Evolutionary conservation across 2,888 invertebrate species (phyloP).

Genomic region (Drosophila melanocephala): DNA sequence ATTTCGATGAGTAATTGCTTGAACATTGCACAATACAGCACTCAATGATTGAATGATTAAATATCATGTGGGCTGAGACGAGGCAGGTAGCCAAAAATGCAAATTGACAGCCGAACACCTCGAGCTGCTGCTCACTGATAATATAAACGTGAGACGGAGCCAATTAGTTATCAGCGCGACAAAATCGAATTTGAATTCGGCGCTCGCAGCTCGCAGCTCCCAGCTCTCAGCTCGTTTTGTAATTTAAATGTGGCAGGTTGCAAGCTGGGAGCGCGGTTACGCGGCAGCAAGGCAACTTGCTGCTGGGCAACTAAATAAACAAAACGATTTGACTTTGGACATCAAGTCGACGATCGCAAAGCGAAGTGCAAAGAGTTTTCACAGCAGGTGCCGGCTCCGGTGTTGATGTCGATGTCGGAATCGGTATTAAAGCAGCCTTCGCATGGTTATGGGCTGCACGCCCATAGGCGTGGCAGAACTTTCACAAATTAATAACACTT

Average conservation of each 20-base stretch:
- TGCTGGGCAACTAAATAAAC: conserved; percentile 40
- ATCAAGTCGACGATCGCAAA: conserved; percentile 18
- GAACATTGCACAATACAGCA: conserved; percentile 7
- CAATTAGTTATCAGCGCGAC: conserved; percentile 68
- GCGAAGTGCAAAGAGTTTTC: conserved; percentile 22
- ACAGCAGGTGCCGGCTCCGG: conserved; percentile 59
- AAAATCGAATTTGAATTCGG: conserved; percentile 57
- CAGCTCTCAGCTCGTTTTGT: conserved; percentile 49
- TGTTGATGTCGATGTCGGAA: conserved; percentile 15
- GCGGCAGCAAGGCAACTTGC: conserved; percentile 13
- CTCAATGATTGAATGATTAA: conserved; percentile 9
- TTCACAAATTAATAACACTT: conserved; percentile 79
- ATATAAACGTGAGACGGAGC: conserved; percentile 42
- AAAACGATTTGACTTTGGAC: conserved; percentile 55
- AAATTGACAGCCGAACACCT: conserved; percentile 37
- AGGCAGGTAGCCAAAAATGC: conserved; percentile 22
- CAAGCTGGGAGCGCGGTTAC: conserved; percentile 17
- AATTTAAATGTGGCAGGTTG: conserved; percentile 75
- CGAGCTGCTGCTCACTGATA: conserved; percentile 29
- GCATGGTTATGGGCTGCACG: conserved; percentile 2
- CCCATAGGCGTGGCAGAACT: conserved; percentile 71
- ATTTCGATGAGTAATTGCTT: conserved; percentile 48
- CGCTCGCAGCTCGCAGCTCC: conserved; percentile 14
- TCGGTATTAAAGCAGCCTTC: conserved; percentile 6
- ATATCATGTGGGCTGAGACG: not conserved